Conservation (phyloP, 2,113 vertebrate genomes). For the Halichoerus grypus region DNA sequence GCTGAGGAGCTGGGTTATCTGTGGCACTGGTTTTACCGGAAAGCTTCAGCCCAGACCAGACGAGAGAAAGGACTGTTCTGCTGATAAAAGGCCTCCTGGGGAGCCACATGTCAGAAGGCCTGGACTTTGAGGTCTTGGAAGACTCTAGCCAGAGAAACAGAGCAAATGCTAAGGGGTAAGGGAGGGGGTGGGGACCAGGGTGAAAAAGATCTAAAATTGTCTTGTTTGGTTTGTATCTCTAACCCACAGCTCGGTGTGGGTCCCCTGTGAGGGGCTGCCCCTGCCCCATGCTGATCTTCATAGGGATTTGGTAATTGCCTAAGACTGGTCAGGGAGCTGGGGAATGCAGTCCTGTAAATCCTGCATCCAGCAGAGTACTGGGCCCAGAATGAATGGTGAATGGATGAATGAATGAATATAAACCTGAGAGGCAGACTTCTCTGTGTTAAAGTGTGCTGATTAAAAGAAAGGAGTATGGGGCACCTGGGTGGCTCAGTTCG, state of each 20-base stretch:
- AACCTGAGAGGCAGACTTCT: neutral
- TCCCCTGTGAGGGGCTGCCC: neutral
- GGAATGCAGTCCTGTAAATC: neutral
- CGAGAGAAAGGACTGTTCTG: neutral
- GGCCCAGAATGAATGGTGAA: neutral
- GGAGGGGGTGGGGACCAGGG: neutral
- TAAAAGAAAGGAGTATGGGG: neutral
- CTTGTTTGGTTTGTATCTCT: neutral
- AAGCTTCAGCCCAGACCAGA: neutral
- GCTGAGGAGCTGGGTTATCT: conserved; percentile 60
- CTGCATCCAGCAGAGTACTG: neutral
- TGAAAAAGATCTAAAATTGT: neutral
- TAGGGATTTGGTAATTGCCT: neutral
- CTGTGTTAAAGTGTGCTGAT: neutral
- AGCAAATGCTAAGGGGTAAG: neutral
- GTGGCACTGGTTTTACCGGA: neutral
- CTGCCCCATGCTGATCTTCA: neutral
- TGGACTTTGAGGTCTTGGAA: neutral
- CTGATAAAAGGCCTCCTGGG: conserved; percentile 58
- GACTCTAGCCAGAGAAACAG: neutral
- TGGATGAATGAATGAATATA: neutral
- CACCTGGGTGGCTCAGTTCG: too few species aligned
- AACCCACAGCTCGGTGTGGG: neutral
- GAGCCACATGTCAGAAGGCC: neutral
- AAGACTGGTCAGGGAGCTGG: neutral